Evolutionary conservation across 2,113 vertebrate genomes (phyloP).

Genomic region (Nycticorax nycticorax): DNA sequence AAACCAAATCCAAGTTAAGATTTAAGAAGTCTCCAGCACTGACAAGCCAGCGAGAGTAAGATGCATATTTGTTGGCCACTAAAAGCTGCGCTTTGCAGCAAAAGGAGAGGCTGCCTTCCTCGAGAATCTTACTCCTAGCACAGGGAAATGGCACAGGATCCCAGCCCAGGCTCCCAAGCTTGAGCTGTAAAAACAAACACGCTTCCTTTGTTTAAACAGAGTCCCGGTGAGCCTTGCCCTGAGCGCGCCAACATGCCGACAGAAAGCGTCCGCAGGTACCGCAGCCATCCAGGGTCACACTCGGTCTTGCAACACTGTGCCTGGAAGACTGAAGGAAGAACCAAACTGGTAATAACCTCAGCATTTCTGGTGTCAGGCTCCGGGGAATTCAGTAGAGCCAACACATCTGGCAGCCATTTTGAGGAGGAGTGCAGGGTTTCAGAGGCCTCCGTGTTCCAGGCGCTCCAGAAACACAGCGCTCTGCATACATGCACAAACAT

Average conservation of each 20-base stretch:
- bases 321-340: not conserved
- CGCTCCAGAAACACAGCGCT: conserved; percentile 7
- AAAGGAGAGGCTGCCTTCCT: conserved; percentile 31
- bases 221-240: not conserved
- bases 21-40: not conserved
- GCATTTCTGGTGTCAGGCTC: conserved; percentile 46
- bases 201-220: conserved; percentile 53
- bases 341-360: conserved; percentile 21
- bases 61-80: not conserved
- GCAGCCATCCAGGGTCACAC: not conserved
- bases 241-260: not conserved
- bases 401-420: conserved; percentile 72
- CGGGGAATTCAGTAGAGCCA: conserved; percentile 34
- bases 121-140: not conserved
- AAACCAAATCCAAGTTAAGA: not conserved
- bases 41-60: not conserved
- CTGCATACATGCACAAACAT: not conserved
- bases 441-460: conserved; percentile 29
- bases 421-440: conserved; percentile 58
- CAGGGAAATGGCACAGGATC: conserved; percentile 23
- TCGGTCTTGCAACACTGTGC: not conserved
- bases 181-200: conserved; percentile 58
- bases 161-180: conserved; percentile 31
- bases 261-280: not conserved
- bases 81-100: not conserved